Evolutionary conservation across 1,140 invertebrate species (phyloP).

Genomic region (Zaprionus africanus): DNA sequence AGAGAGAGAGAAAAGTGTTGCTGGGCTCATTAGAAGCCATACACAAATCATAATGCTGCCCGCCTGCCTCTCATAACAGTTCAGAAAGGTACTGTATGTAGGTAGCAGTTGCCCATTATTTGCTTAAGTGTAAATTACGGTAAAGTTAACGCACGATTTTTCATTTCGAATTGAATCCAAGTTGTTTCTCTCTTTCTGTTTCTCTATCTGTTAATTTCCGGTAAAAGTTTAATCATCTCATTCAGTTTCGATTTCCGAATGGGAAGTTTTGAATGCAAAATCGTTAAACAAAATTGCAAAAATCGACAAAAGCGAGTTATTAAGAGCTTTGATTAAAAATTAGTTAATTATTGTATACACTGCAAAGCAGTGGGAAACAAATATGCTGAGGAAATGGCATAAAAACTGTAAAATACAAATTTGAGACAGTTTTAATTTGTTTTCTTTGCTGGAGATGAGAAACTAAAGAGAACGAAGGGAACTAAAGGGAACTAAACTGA

Average conservation of each 20-base stretch:
- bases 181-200: not conserved
- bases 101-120: not conserved
- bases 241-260: slow-evolving; percentile 11
- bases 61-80: not conserved
- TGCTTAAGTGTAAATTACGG: not conserved
- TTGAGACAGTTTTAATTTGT: not conserved
- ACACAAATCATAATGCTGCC: slow-evolving; percentile 15
- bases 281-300: not conserved
- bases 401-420: not conserved
- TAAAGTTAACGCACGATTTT: not conserved
- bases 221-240: slow-evolving; percentile 14
- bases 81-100: slow-evolving; percentile 1
- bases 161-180: not conserved
- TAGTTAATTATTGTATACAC: slow-evolving; percentile 6
- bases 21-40: slow-evolving; percentile 36
- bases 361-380: not conserved
- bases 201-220: slow-evolving; percentile 13
- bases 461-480: not conserved
- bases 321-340: slow-evolving; percentile 6
- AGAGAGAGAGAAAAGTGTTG: slow-evolving; percentile 44
- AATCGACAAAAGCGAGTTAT: not conserved
- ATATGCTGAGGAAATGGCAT: not conserved
- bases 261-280: not conserved
- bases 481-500: too few species aligned
- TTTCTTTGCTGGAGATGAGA: not conserved